Evolutionary conservation across 2,797 vertebrate species (phyloP).

Genomic region (Eremophila alpestris): DNA sequence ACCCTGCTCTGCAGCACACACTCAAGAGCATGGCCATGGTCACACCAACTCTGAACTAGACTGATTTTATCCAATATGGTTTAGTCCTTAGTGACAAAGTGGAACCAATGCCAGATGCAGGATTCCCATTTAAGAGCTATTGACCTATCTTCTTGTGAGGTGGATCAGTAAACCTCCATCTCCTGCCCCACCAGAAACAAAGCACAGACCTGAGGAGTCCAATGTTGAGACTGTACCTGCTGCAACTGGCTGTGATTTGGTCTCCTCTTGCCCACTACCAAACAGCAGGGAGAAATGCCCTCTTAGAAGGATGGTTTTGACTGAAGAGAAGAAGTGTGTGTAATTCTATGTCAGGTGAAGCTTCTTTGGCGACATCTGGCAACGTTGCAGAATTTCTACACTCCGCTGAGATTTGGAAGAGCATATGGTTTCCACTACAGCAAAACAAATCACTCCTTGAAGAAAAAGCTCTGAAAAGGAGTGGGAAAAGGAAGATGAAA

Average conservation of each 20-base stretch:
- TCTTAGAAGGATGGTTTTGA: neutral
- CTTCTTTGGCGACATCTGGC: constrained; percentile 14
- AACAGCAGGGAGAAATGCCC: neutral
- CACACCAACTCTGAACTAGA: neutral
- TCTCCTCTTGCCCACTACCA: neutral
- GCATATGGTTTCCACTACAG: constrained; percentile 51
- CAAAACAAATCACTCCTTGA: constrained; percentile 70
- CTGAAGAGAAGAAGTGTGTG: neutral
- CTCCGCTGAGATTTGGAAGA: constrained; percentile 39
- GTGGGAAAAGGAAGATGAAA: constrained; percentile 69
- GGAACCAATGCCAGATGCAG: neutral
- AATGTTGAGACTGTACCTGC: neutral
- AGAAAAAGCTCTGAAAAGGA: constrained; percentile 64
- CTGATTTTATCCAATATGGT: neutral
- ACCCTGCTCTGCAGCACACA: neutral
- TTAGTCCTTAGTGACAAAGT: neutral
- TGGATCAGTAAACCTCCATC: neutral
- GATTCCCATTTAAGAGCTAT: neutral
- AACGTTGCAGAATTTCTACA: neutral
- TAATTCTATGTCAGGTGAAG: neutral
- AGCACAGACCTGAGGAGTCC: neutral
- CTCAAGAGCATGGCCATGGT: rapidly evolving
- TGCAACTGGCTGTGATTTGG: neutral
- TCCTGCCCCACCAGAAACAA: neutral
- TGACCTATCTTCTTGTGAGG: neutral